Evolutionary conservation across 2,888 invertebrate genomes (phyloP).

Genomic region (Oligia fasciuncula): DNA sequence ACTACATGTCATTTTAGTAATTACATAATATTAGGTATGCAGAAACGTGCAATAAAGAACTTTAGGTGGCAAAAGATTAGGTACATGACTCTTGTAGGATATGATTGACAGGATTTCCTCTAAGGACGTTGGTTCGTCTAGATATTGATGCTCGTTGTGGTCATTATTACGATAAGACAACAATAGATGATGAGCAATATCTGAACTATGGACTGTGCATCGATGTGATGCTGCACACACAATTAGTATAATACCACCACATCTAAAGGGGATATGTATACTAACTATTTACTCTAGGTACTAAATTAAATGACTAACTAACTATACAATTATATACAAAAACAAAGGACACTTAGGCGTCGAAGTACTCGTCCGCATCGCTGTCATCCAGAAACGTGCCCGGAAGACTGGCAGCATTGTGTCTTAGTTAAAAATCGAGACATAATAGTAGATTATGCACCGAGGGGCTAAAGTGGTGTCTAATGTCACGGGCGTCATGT

Average conservation of each 20-base stretch:
- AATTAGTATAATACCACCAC: background rate
- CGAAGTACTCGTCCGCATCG: no score
- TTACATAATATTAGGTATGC: no score
- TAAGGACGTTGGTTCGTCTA: background rate
- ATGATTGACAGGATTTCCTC: no score
- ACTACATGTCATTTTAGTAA: background rate
- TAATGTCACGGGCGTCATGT: no score
- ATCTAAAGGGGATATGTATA: background rate
- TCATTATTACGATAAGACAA: background rate
- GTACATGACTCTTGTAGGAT: background rate
- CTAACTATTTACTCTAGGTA: no score
- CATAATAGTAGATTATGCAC: no score
- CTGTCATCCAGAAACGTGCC: no score
- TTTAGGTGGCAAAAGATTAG: background rate
- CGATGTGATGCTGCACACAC: background rate
- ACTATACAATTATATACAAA: no score
- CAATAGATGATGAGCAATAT: constrained; percentile 15
- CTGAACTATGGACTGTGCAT: background rate
- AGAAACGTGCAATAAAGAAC: background rate
- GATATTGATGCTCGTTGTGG: constrained; percentile 2
- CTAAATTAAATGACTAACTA: no score
- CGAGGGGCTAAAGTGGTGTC: no score
- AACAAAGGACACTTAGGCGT: no score
- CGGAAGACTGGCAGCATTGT: background rate
- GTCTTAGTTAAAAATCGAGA: background rate